Conservation (phyloP, 1,140 invertebrate genomes). For the Drosophila aff. region DNA sequence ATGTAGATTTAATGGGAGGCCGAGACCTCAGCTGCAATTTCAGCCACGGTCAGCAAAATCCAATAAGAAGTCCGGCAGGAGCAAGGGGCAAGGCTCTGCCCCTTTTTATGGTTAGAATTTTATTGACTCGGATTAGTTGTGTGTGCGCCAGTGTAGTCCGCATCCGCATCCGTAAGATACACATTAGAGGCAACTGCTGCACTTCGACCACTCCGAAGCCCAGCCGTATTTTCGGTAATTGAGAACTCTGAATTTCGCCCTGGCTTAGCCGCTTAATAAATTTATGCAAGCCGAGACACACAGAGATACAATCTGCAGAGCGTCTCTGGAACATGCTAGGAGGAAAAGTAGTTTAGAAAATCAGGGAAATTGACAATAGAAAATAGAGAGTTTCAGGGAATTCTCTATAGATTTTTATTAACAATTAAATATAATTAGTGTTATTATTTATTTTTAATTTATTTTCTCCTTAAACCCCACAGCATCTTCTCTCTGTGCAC, state of each 20-base stretch:
- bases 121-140: constrained; percentile 76
- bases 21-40: constrained; percentile 47
- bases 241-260: constrained; percentile 51
- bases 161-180: constrained; percentile 43
- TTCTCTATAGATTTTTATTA: neutral
- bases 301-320: constrained; percentile 18
- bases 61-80: neutral
- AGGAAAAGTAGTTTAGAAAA: neutral
- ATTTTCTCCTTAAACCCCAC: neutral
- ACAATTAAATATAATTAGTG: neutral
- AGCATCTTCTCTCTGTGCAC: neutral
- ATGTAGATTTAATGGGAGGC: constrained; percentile 46
- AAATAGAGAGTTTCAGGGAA: neutral
- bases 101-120: constrained; percentile 72
- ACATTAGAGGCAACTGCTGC: constrained; percentile 28
- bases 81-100: neutral
- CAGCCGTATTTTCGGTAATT: constrained; percentile 54
- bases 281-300: constrained; percentile 42
- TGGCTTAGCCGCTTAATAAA: constrained; percentile 63
- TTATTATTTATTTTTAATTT: neutral
- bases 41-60: constrained; percentile 25
- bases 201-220: constrained; percentile 2
- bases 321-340: neutral
- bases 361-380: neutral
- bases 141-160: constrained; percentile 5